Evolutionary conservation across 1,140 invertebrate genomes (phyloP).

Genomic region (Dendroctonus valens): DNA sequence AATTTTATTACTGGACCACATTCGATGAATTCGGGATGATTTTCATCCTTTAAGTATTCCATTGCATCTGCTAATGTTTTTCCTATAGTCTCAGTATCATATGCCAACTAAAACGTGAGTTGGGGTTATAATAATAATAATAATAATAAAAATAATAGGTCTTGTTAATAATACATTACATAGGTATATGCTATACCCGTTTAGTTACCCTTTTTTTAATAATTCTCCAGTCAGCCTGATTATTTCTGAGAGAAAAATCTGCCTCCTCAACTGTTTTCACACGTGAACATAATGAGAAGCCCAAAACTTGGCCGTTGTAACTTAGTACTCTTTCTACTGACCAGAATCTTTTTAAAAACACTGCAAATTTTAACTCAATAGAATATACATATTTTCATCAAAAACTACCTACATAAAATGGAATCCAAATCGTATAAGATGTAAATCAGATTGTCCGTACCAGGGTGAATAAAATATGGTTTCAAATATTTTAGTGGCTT

Average conservation of each 20-base stretch:
- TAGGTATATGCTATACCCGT: too few species aligned
- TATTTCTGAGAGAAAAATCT: conserved; percentile 3
- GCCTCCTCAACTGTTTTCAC: conserved; percentile 12
- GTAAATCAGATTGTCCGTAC: not conserved
- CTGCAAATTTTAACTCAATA: conserved; percentile 6
- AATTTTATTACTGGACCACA: conserved; percentile 18
- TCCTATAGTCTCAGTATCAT: conserved; percentile 13
- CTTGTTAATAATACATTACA: not conserved
- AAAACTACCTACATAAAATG: conserved; percentile 12
- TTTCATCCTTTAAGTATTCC: conserved; percentile 17
- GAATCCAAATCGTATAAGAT: conserved; percentile 21
- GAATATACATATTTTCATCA: not conserved
- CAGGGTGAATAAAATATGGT: conserved; percentile 12
- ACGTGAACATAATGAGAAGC: conserved; percentile 1
- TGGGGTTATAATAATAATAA: not conserved
- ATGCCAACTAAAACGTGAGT: conserved; percentile 14
- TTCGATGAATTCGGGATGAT: conserved; percentile 11
- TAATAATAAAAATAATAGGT: not conserved
- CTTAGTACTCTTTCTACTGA: not conserved
- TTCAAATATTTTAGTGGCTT: not conserved
- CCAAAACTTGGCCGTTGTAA: conserved; percentile 1
- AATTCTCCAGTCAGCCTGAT: conserved; percentile 17
- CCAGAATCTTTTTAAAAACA: conserved; percentile 19
- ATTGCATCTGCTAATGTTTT: conserved; percentile 20
- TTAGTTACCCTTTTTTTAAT: conserved; percentile 23